Evolutionary conservation across 1,140 invertebrate species (phyloP).

Genomic region (Ctenoplectra terminalis): DNA sequence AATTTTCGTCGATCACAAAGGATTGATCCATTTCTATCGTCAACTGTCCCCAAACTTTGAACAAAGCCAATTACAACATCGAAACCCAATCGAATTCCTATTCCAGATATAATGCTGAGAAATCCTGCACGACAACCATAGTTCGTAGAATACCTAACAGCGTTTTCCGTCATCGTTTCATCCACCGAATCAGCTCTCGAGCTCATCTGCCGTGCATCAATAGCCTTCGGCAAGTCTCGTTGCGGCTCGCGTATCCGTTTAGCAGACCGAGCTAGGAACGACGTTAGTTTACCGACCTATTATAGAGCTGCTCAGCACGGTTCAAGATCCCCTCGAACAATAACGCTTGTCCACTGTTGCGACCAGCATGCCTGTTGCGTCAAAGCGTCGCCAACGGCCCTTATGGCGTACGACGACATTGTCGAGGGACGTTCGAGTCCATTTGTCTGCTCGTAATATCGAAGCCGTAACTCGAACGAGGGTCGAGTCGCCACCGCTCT

Average conservation of each 20-base stretch:
- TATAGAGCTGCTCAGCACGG: conserved; percentile 29
- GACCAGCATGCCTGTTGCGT: conserved; percentile 49
- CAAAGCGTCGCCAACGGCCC: conserved; percentile 31
- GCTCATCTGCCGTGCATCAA: background rate
- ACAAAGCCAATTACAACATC: too few species aligned
- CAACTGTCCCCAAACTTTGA: too few species aligned
- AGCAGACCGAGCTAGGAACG: background rate
- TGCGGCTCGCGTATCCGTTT: background rate
- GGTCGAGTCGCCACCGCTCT: background rate
- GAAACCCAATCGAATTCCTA: too few species aligned
- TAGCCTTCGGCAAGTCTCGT: background rate
- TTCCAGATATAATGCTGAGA: too few species aligned
- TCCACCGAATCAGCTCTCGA: background rate
- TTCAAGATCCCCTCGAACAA: conserved; percentile 57
- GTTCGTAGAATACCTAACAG: too few species aligned
- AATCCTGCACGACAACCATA: too few species aligned
- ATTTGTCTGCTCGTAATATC: conserved; percentile 12
- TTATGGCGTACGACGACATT: too few species aligned
- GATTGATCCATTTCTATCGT: too few species aligned
- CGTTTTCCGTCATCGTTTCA: background rate
- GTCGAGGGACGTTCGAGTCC: conserved; percentile 17
- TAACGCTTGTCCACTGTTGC: conserved; percentile 53
- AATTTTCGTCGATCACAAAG: too few species aligned
- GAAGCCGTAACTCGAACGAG: background rate
- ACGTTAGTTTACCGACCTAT: conserved; percentile 34